These are phyloP conservation scores for Capitulum mitella DNA, from an alignment of 2,888 invertebrate genomes.

Conservation along the genomic window DNA sequence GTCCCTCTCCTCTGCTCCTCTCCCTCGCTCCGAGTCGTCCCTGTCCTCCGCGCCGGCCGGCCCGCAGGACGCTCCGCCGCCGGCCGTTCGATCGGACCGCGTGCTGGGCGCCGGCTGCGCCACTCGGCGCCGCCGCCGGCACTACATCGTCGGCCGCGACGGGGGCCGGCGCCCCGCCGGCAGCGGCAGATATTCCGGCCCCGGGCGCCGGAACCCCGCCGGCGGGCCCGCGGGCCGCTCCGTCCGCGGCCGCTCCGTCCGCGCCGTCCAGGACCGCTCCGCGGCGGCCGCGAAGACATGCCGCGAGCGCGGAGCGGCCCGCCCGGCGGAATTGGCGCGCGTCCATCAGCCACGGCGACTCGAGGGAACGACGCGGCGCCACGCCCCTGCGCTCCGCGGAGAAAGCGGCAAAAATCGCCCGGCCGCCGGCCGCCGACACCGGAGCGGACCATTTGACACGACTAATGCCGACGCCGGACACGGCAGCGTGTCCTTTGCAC, in stretches of 20 bases:
- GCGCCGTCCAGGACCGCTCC: not conserved
- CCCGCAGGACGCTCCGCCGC: not conserved
- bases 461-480: not conserved
- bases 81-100: not conserved
- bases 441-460: not conserved
- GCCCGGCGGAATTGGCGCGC: not conserved
- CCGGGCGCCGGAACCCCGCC: not conserved
- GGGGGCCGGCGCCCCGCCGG: not conserved
- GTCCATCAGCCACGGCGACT: not conserved
- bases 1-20: not conserved
- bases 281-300: no score
- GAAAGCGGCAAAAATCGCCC: not conserved
- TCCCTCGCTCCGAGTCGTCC: not conserved
- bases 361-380: not conserved
- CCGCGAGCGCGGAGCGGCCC: no score
- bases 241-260: not conserved
- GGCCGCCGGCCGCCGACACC: not conserved
- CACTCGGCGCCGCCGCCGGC: not conserved
- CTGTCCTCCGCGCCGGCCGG: not conserved
- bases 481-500: not conserved
- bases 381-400: not conserved
- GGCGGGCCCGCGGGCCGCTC: not conserved
- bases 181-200: not conserved
- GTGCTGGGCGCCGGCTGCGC: not conserved
- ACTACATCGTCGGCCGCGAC: not conserved